These are phyloP conservation scores for Champsocephalus esox DNA, from an alignment of 2,797 vertebrate species.

Conservation along the genomic window DNA sequence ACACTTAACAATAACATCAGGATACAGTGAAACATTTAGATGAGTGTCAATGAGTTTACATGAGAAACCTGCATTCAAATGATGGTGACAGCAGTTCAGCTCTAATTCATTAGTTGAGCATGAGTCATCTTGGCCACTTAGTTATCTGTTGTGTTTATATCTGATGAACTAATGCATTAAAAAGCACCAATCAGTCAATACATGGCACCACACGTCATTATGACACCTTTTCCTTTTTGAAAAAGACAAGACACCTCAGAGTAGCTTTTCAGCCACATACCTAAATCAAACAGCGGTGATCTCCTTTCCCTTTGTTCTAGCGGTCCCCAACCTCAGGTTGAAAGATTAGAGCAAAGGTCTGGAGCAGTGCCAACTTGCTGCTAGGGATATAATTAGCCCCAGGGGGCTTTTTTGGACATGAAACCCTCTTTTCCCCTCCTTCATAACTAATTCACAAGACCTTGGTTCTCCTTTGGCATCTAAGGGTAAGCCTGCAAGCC, in stretches of 20 bases:
- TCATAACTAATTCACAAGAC: constrained; percentile 80
- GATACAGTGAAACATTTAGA: constrained; percentile 8
- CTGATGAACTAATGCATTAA: constrained; percentile 28
- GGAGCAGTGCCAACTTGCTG: constrained; percentile 63
- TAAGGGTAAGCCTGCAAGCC: constrained; percentile 56
- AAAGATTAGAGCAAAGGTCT: constrained; percentile 68
- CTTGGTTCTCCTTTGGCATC: constrained; percentile 70
- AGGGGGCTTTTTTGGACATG: constrained; percentile 72
- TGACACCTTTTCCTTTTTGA: constrained; percentile 15
- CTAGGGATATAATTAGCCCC: constrained; percentile 83
- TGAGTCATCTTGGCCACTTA: constrained; percentile 29
- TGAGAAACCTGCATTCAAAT: constrained; percentile 3
- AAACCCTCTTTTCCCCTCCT: constrained; percentile 63
- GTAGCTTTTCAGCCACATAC: constrained; percentile 41
- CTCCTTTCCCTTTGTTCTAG: constrained; percentile 49
- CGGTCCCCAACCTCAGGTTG: constrained; percentile 61
- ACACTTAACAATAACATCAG: too few species aligned
- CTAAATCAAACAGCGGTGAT: constrained; percentile 55
- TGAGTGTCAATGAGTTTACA: constrained; percentile 14
- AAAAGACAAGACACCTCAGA: constrained; percentile 18
- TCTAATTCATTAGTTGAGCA: constrained; percentile 49
- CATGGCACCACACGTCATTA: constrained; percentile 5
- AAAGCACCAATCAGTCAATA: constrained; percentile 60
- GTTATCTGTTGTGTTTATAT: constrained; percentile 50
- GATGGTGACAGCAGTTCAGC: constrained; percentile 22